phyloP scores from a whole-genome alignment of 2,888 invertebrate species.

The Euzophera pinguis region DNA sequence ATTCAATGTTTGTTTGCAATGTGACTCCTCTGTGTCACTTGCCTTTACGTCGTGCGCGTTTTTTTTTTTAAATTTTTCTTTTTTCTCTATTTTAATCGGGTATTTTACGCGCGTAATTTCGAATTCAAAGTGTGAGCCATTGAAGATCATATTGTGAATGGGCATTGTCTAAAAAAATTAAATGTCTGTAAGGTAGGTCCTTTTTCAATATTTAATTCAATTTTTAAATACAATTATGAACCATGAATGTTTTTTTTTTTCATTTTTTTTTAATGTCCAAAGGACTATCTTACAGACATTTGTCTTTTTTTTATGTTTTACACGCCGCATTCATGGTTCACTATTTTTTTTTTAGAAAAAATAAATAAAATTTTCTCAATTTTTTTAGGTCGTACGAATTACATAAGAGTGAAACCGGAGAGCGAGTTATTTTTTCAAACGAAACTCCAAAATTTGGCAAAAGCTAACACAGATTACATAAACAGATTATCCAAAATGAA shows the following conservation, averaged over 20 bases:
- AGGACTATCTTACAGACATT: slow-evolving; percentile 76
- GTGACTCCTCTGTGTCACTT: slow-evolving; percentile 70
- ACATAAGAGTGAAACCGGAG: slow-evolving; percentile 65
- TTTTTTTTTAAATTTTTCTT: background rate
- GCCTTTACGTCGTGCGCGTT: slow-evolving; percentile 32
- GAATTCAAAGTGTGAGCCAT: slow-evolving; percentile 24
- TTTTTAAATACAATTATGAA: slow-evolving; percentile 40
- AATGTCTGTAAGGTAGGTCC: slow-evolving; percentile 80
- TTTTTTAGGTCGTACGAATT: slow-evolving; percentile 49
- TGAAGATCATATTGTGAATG: slow-evolving; percentile 72
- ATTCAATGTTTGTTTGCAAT: slow-evolving; percentile 74
- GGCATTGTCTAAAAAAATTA: slow-evolving; percentile 56
- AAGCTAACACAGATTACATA: slow-evolving; percentile 61
- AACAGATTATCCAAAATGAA: slow-evolving; percentile 64
- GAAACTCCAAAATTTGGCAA: slow-evolving; percentile 58
- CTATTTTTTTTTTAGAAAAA: slow-evolving; percentile 14
- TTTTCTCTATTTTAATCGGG: background rate
- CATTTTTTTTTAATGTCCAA: slow-evolving; percentile 24
- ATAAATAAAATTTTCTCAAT: slow-evolving; percentile 8
- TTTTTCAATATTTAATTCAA: slow-evolving; percentile 38
- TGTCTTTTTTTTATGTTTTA: slow-evolving; percentile 31
- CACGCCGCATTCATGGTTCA: slow-evolving; percentile 69
- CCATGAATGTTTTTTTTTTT: slow-evolving; percentile 64
- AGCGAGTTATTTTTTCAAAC: slow-evolving; percentile 68
- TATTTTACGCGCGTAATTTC: slow-evolving; percentile 17